Conservation (phyloP, 2,888 invertebrate species). For the Folsomia manolachei region DNA sequence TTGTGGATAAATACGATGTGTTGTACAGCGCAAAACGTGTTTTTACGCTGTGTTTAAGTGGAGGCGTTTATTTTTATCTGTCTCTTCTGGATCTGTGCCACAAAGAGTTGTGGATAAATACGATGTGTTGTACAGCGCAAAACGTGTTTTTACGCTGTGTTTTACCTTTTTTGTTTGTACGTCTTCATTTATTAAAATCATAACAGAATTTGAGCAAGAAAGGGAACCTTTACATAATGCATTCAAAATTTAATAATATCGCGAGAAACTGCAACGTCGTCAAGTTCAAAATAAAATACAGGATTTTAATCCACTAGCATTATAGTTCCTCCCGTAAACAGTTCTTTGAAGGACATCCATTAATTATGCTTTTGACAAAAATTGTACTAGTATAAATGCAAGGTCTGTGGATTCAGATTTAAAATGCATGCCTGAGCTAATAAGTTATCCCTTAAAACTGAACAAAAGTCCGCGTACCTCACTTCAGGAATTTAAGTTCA, state of each 20-base stretch:
- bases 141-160: not conserved
- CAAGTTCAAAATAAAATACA: too few relatives aligned
- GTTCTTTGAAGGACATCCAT: not conserved
- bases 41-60: not conserved
- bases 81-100: slow-evolving; percentile 36
- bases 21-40: not conserved
- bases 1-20: not conserved
- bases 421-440: too few relatives aligned
- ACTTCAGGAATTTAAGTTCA: not conserved
- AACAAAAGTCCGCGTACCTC: not conserved
- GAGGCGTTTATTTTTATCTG: slow-evolving; percentile 33
- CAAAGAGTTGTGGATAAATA: slow-evolving; percentile 11
- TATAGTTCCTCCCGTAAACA: too few relatives aligned
- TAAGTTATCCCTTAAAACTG: not conserved
- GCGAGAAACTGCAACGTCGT: too few relatives aligned
- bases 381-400: too few relatives aligned
- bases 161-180: not conserved
- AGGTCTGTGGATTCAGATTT: too few relatives aligned
- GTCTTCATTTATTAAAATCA: not conserved
- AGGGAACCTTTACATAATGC: too few relatives aligned
- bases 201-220: not conserved
- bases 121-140: not conserved
- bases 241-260: too few relatives aligned
- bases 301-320: too few relatives aligned
- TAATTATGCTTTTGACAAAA: not conserved